Conservation (phyloP, 2,797 vertebrate genomes). For the Alectoris magna region DNA sequence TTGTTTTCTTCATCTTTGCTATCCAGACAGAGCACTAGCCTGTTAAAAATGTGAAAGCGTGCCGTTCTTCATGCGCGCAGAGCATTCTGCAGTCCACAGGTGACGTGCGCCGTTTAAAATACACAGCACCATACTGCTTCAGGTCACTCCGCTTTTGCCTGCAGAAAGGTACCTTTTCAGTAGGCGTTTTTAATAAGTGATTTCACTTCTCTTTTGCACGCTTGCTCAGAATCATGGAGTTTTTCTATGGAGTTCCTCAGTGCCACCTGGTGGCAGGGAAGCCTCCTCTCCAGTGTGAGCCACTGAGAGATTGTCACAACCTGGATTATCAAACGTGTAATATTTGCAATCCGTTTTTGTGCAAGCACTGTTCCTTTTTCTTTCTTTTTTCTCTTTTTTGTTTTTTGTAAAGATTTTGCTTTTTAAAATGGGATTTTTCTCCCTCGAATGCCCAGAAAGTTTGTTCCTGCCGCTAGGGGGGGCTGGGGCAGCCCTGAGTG, state of each 20-base stretch:
- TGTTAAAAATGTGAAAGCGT: not conserved
- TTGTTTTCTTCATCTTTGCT: not conserved
- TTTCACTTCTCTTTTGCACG: rapidly evolving
- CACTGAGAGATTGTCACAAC: not conserved
- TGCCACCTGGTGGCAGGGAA: slow-evolving; percentile 55
- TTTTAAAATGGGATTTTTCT: not conserved
- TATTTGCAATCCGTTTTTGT: not conserved
- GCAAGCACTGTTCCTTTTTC: not conserved
- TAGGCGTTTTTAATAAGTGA: not conserved
- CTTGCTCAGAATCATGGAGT: not conserved
- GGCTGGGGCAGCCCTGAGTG: not conserved
- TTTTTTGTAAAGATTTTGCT: not conserved
- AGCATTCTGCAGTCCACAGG: not conserved
- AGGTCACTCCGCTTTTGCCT: not conserved
- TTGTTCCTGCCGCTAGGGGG: slow-evolving; percentile 54
- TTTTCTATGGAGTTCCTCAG: not conserved
- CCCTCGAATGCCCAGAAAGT: not conserved
- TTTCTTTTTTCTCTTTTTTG: not conserved
- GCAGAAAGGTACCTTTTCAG: not conserved
- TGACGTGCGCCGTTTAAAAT: not conserved
- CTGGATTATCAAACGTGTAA: not conserved
- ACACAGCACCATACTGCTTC: not conserved
- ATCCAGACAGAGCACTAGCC: not conserved
- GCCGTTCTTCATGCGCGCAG: not conserved
- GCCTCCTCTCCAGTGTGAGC: not conserved